These are phyloP conservation scores for Acleris holmiana DNA, from an alignment of 2,888 invertebrate genomes.

Conservation along the genomic window DNA sequence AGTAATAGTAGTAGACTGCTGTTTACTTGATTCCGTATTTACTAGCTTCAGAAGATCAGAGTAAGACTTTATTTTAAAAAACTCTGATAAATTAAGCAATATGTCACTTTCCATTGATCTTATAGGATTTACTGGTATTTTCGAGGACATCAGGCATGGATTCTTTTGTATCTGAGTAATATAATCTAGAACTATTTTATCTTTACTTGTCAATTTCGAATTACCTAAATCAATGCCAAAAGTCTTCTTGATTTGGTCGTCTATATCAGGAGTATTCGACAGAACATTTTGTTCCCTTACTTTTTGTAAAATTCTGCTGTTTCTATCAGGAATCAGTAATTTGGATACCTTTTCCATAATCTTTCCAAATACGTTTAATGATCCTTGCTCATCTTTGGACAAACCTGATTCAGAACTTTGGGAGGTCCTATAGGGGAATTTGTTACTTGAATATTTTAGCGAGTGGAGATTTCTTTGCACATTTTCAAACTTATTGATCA, in stretches of 20 bases:
- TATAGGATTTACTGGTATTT: neutral
- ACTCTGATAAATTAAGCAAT: conserved; percentile 67
- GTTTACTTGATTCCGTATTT: conserved; percentile 40
- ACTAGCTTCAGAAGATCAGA: conserved; percentile 64
- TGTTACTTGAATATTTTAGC: conserved; percentile 44
- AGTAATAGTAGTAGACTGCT: conserved; percentile 4
- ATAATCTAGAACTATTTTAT: conserved; percentile 70
- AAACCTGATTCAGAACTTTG: conserved; percentile 34
- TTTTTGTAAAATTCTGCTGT: conserved; percentile 51
- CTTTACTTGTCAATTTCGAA: conserved; percentile 61
- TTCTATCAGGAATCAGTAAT: conserved; percentile 61
- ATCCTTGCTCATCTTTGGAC: conserved; percentile 49
- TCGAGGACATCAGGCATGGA: conserved; percentile 57
- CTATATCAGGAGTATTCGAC: conserved; percentile 45
- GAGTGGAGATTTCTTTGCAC: conserved; percentile 54
- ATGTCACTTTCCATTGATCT: conserved; percentile 58
- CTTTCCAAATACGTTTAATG: conserved; percentile 62
- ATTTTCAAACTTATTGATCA: conserved; percentile 65
- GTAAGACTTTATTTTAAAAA: conserved; percentile 70
- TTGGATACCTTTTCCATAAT: conserved; percentile 68
- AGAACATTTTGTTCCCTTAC: conserved; percentile 54
- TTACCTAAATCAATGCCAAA: conserved; percentile 55
- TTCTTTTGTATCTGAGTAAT: conserved; percentile 61
- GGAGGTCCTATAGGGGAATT: conserved; percentile 2
- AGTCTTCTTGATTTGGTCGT: conserved; percentile 51